Base-by-base conservation (phyloP, 1,140 invertebrate species). In the Trachymyrmex septentrionalis region DNA sequence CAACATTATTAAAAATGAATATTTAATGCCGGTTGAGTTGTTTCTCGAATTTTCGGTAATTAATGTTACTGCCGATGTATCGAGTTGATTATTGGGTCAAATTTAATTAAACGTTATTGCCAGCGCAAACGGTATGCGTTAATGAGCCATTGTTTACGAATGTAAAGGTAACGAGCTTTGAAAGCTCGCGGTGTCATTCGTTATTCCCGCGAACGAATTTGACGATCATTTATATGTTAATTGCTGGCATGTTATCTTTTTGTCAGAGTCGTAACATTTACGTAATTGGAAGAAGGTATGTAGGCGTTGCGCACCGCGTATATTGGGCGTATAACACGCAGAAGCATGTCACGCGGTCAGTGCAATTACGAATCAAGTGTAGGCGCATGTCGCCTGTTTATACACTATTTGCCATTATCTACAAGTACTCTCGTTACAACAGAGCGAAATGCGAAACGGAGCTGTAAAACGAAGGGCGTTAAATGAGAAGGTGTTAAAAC, bases 111-210 rank as follows among this genome's bases (percentile, higher is more conserved):
- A 50, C 55, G 69, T 73, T 73, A 82, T 59, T 55, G 69, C 59
- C 57, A 57, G 80, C 57, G 24, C 80, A 84, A 84, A 84, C 63
- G 80, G 80, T 57, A 75, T 69, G 69, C 72, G 69, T 73, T 84
- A 84, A 84, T 61, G 80, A 84, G 80, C 72, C 69, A 24, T 75
- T 75, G 80, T 75, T 84, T 84, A 84, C 80, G 24, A 84, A 84
- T 84, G 73, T 75, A 73, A 84, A 63, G 55, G 80, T 75, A 84
- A 84, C 69, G 55, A 75, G 80, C 69, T 61, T 61, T 63, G 69
- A 73, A 63, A 34, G 69, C 69, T 75, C 80, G 80, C 3, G 55
- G 38, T 19, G 16, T 19, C 19, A 61, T 61, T 84, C 27, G 69
- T 84, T 84, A 75, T 73, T 84, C 53, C 53, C 12, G 71, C 14